Evolutionary conservation across 2,888 invertebrate genomes (phyloP).

Genomic region (Agapostemon virescens): DNA sequence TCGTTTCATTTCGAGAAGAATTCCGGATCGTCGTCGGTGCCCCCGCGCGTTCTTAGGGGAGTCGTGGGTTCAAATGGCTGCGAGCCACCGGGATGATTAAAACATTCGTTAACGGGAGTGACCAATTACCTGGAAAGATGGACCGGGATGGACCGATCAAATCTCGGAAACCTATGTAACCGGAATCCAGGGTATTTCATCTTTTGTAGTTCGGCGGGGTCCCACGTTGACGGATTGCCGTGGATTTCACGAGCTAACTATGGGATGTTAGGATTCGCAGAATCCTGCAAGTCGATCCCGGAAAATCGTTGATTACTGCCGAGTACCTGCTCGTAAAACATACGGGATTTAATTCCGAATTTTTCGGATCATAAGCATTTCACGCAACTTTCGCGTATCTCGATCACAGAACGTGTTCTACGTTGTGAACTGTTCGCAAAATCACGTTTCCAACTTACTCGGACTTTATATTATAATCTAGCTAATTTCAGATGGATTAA

Average conservation of each 20-base stretch:
- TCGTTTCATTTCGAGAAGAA: conserved; percentile 8
- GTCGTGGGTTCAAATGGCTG: neutral
- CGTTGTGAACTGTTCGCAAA: too few relatives aligned
- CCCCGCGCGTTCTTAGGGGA: conserved; percentile 2
- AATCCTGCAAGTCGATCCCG: neutral
- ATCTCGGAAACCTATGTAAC: neutral
- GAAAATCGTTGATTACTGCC: neutral
- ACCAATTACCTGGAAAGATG: conserved; percentile 1
- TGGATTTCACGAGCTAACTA: neutral
- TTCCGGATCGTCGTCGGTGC: neutral
- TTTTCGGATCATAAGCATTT: too few relatives aligned
- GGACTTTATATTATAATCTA: too few relatives aligned
- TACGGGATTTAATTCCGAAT: too few relatives aligned
- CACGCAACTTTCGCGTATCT: too few relatives aligned
- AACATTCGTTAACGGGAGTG: conserved; percentile 24
- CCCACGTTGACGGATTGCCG: neutral
- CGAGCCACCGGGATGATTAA: conserved; percentile 1
- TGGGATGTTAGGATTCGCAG: neutral
- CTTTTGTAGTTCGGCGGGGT: neutral
- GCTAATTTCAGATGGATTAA: too few relatives aligned
- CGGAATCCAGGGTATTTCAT: neutral
- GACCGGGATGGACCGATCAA: neutral
- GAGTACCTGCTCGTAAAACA: too few relatives aligned
- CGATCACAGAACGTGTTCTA: too few relatives aligned
- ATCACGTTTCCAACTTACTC: too few relatives aligned